phyloP scores from a whole-genome alignment of 2,797 vertebrate species.

The Lagorchestes hirsutus region DNA sequence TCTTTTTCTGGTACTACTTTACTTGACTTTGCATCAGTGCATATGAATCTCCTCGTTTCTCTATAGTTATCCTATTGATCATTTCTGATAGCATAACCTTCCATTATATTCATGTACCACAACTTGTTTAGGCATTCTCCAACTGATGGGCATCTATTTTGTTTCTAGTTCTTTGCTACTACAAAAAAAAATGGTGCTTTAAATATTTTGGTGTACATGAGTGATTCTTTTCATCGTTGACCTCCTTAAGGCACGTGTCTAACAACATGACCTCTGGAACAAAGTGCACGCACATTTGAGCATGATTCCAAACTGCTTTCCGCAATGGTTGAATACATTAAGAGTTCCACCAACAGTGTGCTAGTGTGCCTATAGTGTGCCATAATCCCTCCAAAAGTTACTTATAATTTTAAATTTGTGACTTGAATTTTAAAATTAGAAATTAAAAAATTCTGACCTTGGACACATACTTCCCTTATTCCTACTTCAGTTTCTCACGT shows the following conservation, averaged over 20 bases:
- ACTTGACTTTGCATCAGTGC: not conserved
- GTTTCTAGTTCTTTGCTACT: not conserved
- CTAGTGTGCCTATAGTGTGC: not conserved
- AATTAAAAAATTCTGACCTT: not conserved
- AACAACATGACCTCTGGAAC: not conserved
- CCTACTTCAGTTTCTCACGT: not conserved
- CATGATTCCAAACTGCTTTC: not conserved
- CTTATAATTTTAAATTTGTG: not conserved
- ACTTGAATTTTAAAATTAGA: not conserved
- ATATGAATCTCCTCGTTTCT: not conserved
- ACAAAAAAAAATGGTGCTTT: not conserved
- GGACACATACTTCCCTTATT: not conserved
- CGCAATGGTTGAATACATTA: not conserved
- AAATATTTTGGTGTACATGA: not conserved
- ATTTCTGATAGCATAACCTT: not conserved
- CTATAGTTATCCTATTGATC: not conserved
- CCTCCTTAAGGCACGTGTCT: not conserved
- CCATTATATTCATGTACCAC: not conserved
- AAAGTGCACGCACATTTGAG: not conserved
- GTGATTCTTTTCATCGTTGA: not conserved
- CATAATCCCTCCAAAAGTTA: not conserved
- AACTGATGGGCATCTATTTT: not conserved
- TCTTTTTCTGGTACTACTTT: not conserved
- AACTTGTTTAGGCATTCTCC: not conserved
- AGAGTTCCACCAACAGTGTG: not conserved